Evolutionary conservation across 1,140 invertebrate species (phyloP), one percentile per base, ranked within the genome.

Genomic region (Bathynomus jamesi): DNA sequence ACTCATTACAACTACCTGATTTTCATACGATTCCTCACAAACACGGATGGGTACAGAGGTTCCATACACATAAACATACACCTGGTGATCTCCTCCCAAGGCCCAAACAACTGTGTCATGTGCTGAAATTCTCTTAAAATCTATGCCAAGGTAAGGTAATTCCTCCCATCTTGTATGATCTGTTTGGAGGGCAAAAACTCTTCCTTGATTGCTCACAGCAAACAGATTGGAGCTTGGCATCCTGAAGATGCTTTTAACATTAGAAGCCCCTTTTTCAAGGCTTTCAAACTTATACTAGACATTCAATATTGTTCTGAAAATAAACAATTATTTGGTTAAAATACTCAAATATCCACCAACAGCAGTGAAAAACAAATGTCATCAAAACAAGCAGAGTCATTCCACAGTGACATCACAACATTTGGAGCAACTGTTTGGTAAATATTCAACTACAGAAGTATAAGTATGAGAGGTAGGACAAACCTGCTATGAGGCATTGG

Each of bases 1-100:
- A 67, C 13, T 11, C 17, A 25, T 0, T 11, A 64, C 27, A 70
- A n/a, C 28, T 83, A 90, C 89, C 84, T 96, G 91, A 83, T 96
- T 96, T 84, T 96, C 93, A 82, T 91, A 96, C 4, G 91, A 89
- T 81, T 94, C 91, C 83, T 95, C 93, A 81, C 90, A 89, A 0
- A 94, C 90, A 73, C 92, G 84, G 71, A 96, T 95, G 0, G 94
- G 93, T 79, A 95, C 89, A 82, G 95, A 93, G 46, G 92, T 83
- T 2, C 90, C 90, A 80, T 93, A 89, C 24, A 95, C 91, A 81
- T 92, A 93, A 2, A 95, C 87, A 82, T 96, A 95, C 60, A 94
- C 89, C 82, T 95, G 93, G 74, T 94, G 87, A 82, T 96, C 93
- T 1, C 93, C 90, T 61, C 94, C 93, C 61, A 96, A 89, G 2